Percentiles rank a stretch among this genome's conserved stretches.
These are phyloP conservation scores for Acipenser transmontanus DNA, from an alignment of 2,797 vertebrate species.

Conservation along the genomic window DNA sequence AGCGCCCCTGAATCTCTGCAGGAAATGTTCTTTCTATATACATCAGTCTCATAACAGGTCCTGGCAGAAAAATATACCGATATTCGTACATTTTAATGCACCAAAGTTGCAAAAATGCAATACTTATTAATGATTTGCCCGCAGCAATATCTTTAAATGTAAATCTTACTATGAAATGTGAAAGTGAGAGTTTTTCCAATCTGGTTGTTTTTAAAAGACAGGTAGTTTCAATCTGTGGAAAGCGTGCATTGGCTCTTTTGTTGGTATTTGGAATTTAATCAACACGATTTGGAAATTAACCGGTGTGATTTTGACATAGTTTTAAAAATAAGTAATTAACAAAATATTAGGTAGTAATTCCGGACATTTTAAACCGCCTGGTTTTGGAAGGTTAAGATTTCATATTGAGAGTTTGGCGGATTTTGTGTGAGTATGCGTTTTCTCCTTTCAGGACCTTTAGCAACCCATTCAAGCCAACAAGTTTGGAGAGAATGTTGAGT, in stretches of 20 bases:
- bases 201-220: constrained; percentile 10
- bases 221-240: neutral
- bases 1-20: constrained; percentile 84
- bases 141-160: neutral
- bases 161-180: neutral
- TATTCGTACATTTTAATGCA: neutral
- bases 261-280: constrained; percentile 34
- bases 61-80: constrained; percentile 82
- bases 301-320: constrained; percentile 11
- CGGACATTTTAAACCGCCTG: constrained; percentile 41
- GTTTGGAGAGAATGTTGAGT: constrained; percentile 99
- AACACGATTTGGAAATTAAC: constrained; percentile 35
- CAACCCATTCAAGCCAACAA: constrained; percentile 98
- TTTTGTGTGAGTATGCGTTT: constrained; percentile 44
- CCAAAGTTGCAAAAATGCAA: neutral
- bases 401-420: constrained; percentile 52
- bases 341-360: constrained; percentile 51
- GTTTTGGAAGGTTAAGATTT: constrained; percentile 32
- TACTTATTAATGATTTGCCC: neutral
- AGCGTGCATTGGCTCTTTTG: neutral
- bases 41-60: constrained; percentile 68
- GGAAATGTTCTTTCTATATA: constrained; percentile 85
- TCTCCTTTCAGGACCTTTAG: constrained; percentile 84
- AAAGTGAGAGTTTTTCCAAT: too few relatives aligned
- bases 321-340: constrained; percentile 29